Evolutionary conservation across 2,888 invertebrate species (phyloP).

Genomic region (Horisme vitalbata): DNA sequence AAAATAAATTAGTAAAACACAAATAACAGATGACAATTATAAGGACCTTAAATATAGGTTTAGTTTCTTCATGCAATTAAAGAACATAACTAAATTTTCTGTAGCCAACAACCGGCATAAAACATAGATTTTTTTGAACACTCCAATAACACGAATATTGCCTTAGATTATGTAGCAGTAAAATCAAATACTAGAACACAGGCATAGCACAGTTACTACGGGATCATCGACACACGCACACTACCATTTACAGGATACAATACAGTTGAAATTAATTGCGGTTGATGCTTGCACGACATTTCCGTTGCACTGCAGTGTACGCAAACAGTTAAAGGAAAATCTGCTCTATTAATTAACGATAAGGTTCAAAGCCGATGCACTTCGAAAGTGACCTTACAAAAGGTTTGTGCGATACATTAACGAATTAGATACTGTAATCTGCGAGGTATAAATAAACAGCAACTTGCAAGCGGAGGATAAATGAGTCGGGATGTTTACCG

Average conservation of each 20-base stretch:
- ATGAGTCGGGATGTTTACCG: conserved; percentile 29
- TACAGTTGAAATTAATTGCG: conserved; percentile 57
- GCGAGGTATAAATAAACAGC: conserved; percentile 14
- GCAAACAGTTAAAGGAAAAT: conserved; percentile 6
- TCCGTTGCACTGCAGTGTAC: conserved; percentile 44
- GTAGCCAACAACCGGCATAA: no score
- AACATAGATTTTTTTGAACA: no score
- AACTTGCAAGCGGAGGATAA: conserved; percentile 22
- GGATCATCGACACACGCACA: conserved; percentile 20
- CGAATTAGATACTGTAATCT: conserved; percentile 12
- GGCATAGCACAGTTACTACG: conserved; percentile 12
- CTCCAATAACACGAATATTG: no score
- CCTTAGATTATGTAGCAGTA: no score
- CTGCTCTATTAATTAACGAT: neutral
- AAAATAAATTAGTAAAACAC: no score
- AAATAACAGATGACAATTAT: no score
- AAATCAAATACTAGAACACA: conserved; percentile 12
- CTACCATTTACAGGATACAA: conserved; percentile 47
- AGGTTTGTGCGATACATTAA: conserved; percentile 1
- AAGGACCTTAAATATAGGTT: no score
- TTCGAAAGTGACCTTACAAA: neutral
- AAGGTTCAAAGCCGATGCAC: neutral
- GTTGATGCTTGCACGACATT: conserved; percentile 46
- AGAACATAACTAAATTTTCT: no score
- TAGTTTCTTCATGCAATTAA: no score